Percentiles rank a stretch among this genome's conserved stretches.
These are phyloP conservation scores for Psittacara wagleri DNA, from an alignment of 2,113 vertebrate genomes.

Conservation along the genomic window DNA sequence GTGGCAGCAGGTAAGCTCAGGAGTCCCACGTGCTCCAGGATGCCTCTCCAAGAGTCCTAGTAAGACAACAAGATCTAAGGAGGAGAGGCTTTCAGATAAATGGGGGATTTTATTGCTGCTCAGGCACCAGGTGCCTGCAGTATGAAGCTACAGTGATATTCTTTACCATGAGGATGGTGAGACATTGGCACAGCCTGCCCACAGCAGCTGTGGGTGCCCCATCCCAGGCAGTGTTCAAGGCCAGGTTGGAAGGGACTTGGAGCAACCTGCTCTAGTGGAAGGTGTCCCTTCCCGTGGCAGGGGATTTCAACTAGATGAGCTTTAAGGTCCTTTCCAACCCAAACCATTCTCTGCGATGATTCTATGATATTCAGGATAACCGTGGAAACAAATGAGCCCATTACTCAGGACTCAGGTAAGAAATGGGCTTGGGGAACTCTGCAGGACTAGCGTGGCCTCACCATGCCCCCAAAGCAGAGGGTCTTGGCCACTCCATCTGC, in stretches of 20 bases:
- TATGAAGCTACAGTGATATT: not conserved
- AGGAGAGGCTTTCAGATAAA: not conserved
- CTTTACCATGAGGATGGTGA: not conserved
- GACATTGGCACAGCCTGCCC: not conserved
- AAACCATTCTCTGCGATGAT: not conserved
- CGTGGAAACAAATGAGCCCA: accelerated
- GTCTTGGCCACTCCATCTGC: accelerated
- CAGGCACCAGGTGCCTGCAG: not conserved
- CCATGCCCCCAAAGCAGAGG: accelerated
- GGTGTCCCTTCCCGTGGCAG: not conserved
- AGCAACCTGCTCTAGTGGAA: not conserved
- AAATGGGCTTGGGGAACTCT: accelerated
- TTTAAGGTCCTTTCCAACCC: not conserved
- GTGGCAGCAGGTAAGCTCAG: not conserved
- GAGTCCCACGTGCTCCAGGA: not conserved
- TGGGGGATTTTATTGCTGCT: not conserved
- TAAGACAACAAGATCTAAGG: not conserved
- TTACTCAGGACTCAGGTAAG: not conserved
- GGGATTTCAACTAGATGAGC: not conserved
- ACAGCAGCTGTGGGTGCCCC: not conserved
- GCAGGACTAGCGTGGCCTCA: accelerated
- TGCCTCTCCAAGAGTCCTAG: not conserved
- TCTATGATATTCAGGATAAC: not conserved
- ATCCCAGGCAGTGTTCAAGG: not conserved
- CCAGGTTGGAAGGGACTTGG: not conserved